Evolutionary conservation across 2,797 vertebrate species (phyloP).

Genomic region (Dromococcyx pavoninus): DNA sequence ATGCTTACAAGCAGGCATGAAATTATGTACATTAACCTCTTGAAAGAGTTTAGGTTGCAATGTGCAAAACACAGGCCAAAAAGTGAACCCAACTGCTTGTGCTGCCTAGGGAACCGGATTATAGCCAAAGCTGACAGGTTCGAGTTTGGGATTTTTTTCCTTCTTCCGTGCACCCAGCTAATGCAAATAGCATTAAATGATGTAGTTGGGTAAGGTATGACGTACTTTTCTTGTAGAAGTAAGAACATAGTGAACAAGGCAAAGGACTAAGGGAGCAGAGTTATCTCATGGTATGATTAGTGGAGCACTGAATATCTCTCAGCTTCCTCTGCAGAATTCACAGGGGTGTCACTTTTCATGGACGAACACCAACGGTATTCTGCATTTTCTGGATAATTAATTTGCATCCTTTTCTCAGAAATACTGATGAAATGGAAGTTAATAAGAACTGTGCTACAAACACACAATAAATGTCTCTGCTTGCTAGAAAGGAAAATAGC

Average conservation of each 20-base stretch:
- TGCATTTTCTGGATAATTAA: not conserved
- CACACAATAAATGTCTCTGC: not conserved
- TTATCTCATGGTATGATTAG: not conserved
- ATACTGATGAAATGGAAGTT: not conserved
- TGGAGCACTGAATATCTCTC: not conserved
- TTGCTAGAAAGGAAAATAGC: not conserved
- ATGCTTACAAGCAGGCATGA: not conserved
- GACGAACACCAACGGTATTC: not conserved
- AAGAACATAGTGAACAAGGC: not conserved
- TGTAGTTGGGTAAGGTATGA: not conserved
- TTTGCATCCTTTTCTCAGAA: not conserved
- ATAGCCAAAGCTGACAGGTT: not conserved
- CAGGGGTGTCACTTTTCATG: not conserved
- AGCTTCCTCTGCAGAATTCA: not conserved
- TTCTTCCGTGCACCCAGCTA: not conserved
- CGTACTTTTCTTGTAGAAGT: not conserved
- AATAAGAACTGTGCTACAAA: not conserved
- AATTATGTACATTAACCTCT: not conserved
- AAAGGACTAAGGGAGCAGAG: not conserved
- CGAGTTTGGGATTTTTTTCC: not conserved
- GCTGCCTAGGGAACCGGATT: not conserved
- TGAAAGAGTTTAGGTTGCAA: not conserved
- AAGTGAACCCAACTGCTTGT: not conserved
- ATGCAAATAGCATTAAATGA: fast-evolving
- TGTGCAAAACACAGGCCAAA: not conserved